Conservation (phyloP, 2,888 invertebrate genomes). For the Metalampra italica region DNA sequence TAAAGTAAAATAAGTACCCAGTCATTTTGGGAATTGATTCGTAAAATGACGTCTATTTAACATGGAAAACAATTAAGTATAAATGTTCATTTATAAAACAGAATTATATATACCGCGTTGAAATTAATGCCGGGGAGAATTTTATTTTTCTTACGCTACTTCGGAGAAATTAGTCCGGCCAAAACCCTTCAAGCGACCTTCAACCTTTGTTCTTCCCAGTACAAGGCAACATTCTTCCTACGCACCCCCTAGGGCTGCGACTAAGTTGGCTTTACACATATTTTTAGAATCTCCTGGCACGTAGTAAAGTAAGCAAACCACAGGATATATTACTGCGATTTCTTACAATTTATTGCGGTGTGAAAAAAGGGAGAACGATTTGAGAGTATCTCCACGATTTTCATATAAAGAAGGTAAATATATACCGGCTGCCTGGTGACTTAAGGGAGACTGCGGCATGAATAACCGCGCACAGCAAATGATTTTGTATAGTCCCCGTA, state of each 20-base stretch:
- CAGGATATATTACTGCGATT: conserved; percentile 29
- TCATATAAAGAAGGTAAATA: conserved; percentile 16
- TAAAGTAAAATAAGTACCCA: no score
- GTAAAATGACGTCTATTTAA: no score
- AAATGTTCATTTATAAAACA: no score
- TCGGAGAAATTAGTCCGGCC: no score
- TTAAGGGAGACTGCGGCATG: not conserved
- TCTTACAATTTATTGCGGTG: conserved; percentile 27
- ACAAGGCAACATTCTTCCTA: not conserved
- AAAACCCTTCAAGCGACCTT: not conserved
- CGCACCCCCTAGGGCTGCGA: no score
- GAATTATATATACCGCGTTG: no score
- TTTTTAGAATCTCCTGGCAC: conserved; percentile 19
- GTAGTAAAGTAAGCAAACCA: conserved; percentile 26
- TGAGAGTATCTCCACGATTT: conserved; percentile 20
- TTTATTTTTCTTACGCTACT: no score
- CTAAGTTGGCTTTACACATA: not conserved
- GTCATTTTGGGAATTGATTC: no score
- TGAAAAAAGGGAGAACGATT: conserved; percentile 25
- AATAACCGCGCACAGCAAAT: no score
- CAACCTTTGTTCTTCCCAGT: not conserved
- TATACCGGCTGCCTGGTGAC: not conserved
- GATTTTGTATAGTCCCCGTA: no score
- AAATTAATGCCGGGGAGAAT: no score
- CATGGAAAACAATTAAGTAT: no score